Percentiles rank a stretch among this genome's conserved stretches.
These are phyloP conservation scores for Sarcophaga peregrina DNA, from an alignment of 1,140 invertebrate species.

Conservation along the genomic window DNA sequence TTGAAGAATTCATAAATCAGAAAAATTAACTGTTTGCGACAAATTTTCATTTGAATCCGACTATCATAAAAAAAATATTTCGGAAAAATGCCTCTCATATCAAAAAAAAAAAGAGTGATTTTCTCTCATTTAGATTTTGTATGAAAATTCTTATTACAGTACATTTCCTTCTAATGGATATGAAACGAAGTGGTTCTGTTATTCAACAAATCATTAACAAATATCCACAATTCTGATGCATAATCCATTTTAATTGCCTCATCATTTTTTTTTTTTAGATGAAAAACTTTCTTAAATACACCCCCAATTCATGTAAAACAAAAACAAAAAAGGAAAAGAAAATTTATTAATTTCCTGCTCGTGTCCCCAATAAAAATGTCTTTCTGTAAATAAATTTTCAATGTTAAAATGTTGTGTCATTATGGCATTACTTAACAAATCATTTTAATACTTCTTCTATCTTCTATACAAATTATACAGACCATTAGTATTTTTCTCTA, in stretches of 20 bases:
- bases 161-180: too few relatives aligned
- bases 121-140: too few relatives aligned
- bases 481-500: neutral
- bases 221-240: too few relatives aligned
- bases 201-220: too few relatives aligned
- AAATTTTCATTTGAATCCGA: too few relatives aligned
- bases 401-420: neutral
- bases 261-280: neutral
- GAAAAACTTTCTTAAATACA: neutral
- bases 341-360: neutral
- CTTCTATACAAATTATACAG: conserved; percentile 6
- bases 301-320: neutral
- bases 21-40: too few relatives aligned
- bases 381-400: neutral
- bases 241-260: neutral
- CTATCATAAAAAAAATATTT: too few relatives aligned
- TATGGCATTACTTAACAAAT: neutral
- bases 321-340: neutral
- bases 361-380: conserved; percentile 5
- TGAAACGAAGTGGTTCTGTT: too few relatives aligned
- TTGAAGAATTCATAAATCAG: too few relatives aligned
- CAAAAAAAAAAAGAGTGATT: too few relatives aligned
- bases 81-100: too few relatives aligned
- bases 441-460: neutral
- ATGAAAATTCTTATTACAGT: too few relatives aligned